Conservation (phyloP, 2,888 invertebrate genomes). For the Suillia variegata region DNA sequence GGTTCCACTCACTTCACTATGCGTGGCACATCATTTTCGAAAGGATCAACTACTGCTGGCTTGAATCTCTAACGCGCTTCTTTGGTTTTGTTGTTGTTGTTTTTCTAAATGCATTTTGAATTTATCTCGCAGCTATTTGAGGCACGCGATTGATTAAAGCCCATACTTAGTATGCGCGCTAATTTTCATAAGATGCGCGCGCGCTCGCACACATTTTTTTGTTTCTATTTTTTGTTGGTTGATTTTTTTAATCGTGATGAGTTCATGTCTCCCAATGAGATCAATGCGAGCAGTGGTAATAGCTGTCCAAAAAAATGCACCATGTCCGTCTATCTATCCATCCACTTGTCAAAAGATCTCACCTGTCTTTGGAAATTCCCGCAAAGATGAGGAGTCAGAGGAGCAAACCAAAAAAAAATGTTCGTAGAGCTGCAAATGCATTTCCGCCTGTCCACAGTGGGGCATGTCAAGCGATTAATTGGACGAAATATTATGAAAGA, state of each 20-base stretch:
- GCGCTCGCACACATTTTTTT: conserved; percentile 23
- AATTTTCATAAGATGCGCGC: conserved; percentile 39
- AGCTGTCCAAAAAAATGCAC: conserved; percentile 35
- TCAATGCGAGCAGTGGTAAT: conserved; percentile 36
- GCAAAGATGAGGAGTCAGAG: neutral
- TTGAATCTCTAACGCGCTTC: too few relatives aligned
- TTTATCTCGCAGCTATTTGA: conserved; percentile 15
- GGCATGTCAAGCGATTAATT: too few relatives aligned
- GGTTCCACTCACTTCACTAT: too few relatives aligned
- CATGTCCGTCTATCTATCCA: neutral
- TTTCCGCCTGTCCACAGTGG: neutral
- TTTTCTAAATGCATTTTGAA: conserved; percentile 6
- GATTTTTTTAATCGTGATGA: neutral
- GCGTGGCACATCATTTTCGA: too few relatives aligned
- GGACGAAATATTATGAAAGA: neutral
- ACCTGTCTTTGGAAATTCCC: conserved; percentile 1
- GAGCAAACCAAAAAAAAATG: neutral
- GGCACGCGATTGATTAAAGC: conserved; percentile 31
- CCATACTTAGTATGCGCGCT: conserved; percentile 22
- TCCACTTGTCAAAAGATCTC: neutral
- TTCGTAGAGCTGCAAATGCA: neutral
- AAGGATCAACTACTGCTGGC: too few relatives aligned
- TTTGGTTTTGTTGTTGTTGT: neutral
- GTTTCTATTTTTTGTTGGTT: conserved; percentile 5
- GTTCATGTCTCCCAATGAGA: neutral